Base-by-base conservation (phyloP, 2,888 invertebrate species). In the Halictus quadricinctus region DNA sequence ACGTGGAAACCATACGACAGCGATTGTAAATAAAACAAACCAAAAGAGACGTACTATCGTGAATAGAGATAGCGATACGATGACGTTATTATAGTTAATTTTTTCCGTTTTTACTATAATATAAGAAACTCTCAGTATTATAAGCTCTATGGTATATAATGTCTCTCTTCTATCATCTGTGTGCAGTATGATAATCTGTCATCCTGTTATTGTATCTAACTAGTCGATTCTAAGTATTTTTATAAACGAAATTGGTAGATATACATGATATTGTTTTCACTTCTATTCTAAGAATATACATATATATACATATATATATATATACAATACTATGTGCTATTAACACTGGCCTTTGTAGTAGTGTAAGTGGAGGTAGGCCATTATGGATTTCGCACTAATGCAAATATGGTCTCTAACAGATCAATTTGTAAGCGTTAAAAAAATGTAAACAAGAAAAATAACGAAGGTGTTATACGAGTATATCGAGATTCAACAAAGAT, bases 291-390 rank as follows among this genome's bases (percentile, higher is more conserved):
- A 84, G 76, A 80, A n/a, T n/a, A 58, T 21, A 46, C 10, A 46
- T 12, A 13, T 46, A 46, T 46, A 12, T 2, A n/a, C n/a, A n/a
- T n/a, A n/a, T 46, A 54, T n/a, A 54, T 48, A 15, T 54, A 21
- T 54, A 78, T 46, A 76, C 25, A 15, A 64, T 74, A 79, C 41
- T 80, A 83, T 88, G 85, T 82, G 90, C 89, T 90, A 85, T 85
- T 80, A 88, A 91, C 91, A 93, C 93, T 93, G 93, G 93, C 93
- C 93, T 93, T 87, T 92, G 93, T 92, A 93, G 93, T 93, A 93
- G 91, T 91, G 88, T 88, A 85, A 89, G 82, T 81, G 84, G 80
- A 86, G 80, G 87, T 89, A 88, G 90, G 88, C 85, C 89, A 86
- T 81, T 70, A 80, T 76, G 83, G 77, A 87, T 84, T 72, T 75